Evolutionary conservation across 2,797 vertebrate species (phyloP), one percentile per base, ranked within the genome.

Genomic region (Acanthornis magna): DNA sequence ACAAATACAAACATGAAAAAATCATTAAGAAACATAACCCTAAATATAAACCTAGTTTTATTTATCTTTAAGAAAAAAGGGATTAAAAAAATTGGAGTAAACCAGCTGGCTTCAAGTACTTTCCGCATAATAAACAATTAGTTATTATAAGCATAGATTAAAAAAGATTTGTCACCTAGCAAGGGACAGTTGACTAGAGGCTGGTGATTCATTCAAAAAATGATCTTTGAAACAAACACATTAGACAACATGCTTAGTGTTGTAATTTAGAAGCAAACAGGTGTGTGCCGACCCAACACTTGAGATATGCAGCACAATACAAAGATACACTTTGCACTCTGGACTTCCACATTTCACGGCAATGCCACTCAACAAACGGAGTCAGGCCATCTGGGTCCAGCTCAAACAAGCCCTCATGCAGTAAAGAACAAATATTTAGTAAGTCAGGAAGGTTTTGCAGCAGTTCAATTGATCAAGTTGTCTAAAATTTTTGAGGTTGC

Each of bases 91-190:
- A 81, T n/a, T 14, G 51, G 86, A 85, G 79, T 92, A 88, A 77
- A 91, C 82, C 25, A 84, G 92, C 85, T 96, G 93, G 89, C 91
- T 94, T 91, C 86, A 92, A 96, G 95, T 96, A 96, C 84, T 91
- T 90, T 82, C 68, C 9, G 3, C 70, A 19, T 65, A 93, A 80
- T 75, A 88, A 95, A 66, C 76, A 75, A 91, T 67, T 55, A 91
- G 65, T 30, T 70, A 62, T 68, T 86, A 60, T 60, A 53, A 48
- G 81, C 43, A 94, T 1, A 87, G 88, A 75, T 73, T 89, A 81
- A 83, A 96, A 96, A 96, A 78, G 55, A 84, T 71, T 80, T 86
- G 62, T 63, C 89, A 51, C 86, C 76, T 91, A 75, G 77, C 40
- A 55, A 71, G 81, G 87, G 79, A 88, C 85, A 86, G 63, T 32